Base-by-base conservation (phyloP, 2,797 vertebrate species). In the Chrysocyon brachyurus region DNA sequence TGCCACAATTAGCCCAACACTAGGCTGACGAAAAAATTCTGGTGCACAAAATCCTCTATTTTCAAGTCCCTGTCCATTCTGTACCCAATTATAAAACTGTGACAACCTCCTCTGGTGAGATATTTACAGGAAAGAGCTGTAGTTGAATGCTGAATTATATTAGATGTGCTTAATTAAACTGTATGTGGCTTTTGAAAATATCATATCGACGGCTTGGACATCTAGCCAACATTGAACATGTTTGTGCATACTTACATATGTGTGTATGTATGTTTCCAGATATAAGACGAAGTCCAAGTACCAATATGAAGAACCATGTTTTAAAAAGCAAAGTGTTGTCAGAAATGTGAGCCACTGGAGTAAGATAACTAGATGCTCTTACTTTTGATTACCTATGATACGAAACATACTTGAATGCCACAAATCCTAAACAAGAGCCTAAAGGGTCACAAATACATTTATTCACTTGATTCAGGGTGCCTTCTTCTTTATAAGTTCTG, bases 141-240 rank as follows among this genome's bases (percentile, higher is more conserved):
- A 87, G 46, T 7, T 75, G 87, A 93, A 82, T 31, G 70, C 8
- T 49, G 24, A 94, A 56, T 33, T 81, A 64, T 19, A 40, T 33
- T 56, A 63, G 9, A 77, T 8, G 40, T 64, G 14, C 22, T 63
- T 84, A 92, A 72, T 24, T 17, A 56, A 87, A 85, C 4, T 79
- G 6, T 19, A 9, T 40, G 54, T 72, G 52, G 46, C 52, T 87
- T 94, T 49, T 59, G 22, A 89, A 96, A 97, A 90, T 33, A 68
- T 17, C 12, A 7, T 49, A 36, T 3, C 57, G 24, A 73, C 61
- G 46, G 96, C 19, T 46, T 66, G 54, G 17, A 63, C 78, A 95
- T 49, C 83, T 28, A 78, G 63, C 22, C 46, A 97, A 95, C 49
- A 84, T 61, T 84, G 68, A 95, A 40, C 72, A 75, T 66, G n/a